phyloP scores from a whole-genome alignment of 2,113 vertebrate genomes.

The Aythya baeri region DNA sequence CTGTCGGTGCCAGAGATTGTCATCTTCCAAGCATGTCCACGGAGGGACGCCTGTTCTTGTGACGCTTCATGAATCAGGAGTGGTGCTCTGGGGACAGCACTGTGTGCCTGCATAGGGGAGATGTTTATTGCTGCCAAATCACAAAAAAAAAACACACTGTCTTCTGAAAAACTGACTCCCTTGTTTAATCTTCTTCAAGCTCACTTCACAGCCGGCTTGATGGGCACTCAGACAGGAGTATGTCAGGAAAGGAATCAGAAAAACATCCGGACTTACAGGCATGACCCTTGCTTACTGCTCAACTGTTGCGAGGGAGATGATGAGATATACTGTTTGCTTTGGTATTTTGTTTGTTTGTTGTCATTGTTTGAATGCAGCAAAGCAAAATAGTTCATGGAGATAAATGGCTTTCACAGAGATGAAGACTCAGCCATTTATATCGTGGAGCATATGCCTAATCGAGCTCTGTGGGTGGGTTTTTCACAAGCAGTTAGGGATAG shows the following conservation, averaged over 20 bases:
- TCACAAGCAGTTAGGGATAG: not conserved
- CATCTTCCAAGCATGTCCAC: not conserved
- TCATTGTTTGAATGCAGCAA: not conserved
- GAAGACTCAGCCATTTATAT: not conserved
- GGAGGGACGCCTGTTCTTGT: not conserved
- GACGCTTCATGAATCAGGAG: not conserved
- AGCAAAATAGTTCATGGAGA: not conserved
- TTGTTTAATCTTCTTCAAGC: not conserved
- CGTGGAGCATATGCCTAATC: not conserved
- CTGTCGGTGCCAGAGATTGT: not conserved
- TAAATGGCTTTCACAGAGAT: not conserved
- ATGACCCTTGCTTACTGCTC: not conserved
- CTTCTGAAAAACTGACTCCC: not conserved
- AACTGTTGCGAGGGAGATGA: rapidly evolving
- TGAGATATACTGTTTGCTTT: not conserved
- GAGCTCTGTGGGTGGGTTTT: not conserved
- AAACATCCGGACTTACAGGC: not conserved
- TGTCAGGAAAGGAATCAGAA: not conserved
- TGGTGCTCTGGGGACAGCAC: not conserved
- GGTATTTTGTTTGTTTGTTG: not conserved
- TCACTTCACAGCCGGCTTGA: not conserved
- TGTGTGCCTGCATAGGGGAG: not conserved
- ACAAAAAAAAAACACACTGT: not conserved
- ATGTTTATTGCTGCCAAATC: not conserved
- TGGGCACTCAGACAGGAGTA: not conserved